Percentiles rank a stretch among this genome's conserved stretches.
phyloP scores from a whole-genome alignment of 1,140 invertebrate species.

The Eciton burchellii region DNA sequence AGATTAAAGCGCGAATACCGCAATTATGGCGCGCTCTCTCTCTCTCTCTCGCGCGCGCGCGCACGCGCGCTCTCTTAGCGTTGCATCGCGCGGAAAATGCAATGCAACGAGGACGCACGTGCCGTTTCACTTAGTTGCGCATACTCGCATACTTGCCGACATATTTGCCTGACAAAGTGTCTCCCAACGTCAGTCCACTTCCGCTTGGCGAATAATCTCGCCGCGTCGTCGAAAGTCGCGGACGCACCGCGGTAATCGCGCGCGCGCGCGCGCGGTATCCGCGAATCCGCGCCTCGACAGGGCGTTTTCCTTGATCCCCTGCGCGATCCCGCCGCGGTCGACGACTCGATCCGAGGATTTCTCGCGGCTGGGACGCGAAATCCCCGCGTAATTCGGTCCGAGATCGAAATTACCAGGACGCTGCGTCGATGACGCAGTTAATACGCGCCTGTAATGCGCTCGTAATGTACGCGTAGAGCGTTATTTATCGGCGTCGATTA shows the following conservation, averaged over 20 bases:
- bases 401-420: conserved; percentile 5
- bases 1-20: conserved; percentile 42
- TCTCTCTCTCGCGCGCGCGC: no score
- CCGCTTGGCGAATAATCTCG: background rate
- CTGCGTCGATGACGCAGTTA: background rate
- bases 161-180: conserved; percentile 1
- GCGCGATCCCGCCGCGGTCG: background rate
- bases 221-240: background rate
- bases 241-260: no score
- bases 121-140: conserved; percentile 2
- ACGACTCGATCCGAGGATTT: conserved; percentile 9
- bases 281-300: background rate
- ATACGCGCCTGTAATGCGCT: conserved; percentile 2
- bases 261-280: background rate
- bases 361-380: background rate
- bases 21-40: conserved; percentile 38
- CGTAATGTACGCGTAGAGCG: conserved; percentile 13
- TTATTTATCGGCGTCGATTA: conserved; percentile 55
- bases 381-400: background rate
- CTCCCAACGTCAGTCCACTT: background rate
- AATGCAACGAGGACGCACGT: background rate
- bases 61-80: background rate
- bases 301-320: background rate
- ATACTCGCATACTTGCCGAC: conserved; percentile 7
- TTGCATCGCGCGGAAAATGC: conserved; percentile 33